Percentiles rank a stretch among this genome's conserved stretches.
These are phyloP conservation scores for Tanypteryx hageni DNA, from an alignment of 2,888 invertebrate species.

Conservation along the genomic window DNA sequence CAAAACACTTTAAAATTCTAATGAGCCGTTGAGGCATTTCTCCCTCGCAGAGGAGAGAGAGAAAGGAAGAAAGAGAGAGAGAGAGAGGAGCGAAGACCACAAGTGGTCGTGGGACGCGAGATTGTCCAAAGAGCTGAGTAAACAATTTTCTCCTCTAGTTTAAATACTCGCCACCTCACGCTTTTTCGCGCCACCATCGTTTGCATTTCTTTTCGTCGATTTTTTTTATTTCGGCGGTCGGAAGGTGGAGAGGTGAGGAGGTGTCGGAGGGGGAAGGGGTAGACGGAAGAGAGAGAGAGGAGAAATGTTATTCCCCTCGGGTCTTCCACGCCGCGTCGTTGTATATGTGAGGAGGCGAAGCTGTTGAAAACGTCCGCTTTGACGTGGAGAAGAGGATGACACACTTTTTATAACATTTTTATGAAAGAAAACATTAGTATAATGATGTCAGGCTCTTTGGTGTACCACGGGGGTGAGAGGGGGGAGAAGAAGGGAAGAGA, in stretches of 20 bases:
- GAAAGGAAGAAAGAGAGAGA: constrained; percentile 1
- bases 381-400: constrained; percentile 54
- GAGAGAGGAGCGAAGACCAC: neutral
- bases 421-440: constrained; percentile 54
- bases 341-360: neutral
- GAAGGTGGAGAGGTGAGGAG: constrained; percentile 20
- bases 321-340: constrained; percentile 9
- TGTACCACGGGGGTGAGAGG: constrained; percentile 19
- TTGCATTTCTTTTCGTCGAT: constrained; percentile 26
- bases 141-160: constrained; percentile 51
- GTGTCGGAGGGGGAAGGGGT: neutral
- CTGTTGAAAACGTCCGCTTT: constrained; percentile 39
- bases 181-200: constrained; percentile 25
- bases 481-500: neutral
- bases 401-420: constrained; percentile 55
- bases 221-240: neutral
- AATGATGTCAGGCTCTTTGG: constrained; percentile 57
- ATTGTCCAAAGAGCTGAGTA: constrained; percentile 58
- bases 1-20: constrained; percentile 59
- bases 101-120: constrained; percentile 49
- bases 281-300: neutral
- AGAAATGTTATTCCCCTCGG: constrained; percentile 25
- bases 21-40: constrained; percentile 56
- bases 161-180: constrained; percentile 45
- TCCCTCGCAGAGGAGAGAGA: neutral